Evolutionary conservation across 2,113 vertebrate species (phyloP).

Genomic region (Centropus bengalensis): DNA sequence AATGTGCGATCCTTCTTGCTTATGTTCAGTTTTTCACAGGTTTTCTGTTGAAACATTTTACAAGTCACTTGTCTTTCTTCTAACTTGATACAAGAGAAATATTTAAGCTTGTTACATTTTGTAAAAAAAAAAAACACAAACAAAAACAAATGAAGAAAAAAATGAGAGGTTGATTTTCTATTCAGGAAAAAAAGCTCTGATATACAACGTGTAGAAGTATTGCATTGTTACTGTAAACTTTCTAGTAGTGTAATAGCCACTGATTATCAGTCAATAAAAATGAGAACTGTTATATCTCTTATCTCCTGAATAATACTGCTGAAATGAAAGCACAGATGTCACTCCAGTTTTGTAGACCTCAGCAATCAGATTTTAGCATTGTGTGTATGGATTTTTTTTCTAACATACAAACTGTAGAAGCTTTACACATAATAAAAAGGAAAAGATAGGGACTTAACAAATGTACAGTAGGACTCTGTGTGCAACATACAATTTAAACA

Average conservation of each 20-base stretch:
- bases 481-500: conserved; percentile 62
- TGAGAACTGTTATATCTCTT: conserved; percentile 68
- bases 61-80: not conserved
- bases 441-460: conserved; percentile 50
- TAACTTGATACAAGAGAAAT: conserved; percentile 27
- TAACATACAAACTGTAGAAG: conserved; percentile 71
- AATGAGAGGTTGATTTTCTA: conserved; percentile 68
- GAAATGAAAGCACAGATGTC: conserved; percentile 82
- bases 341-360: conserved; percentile 84
- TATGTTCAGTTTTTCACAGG: not conserved
- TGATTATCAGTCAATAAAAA: conserved; percentile 65
- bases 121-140: conserved; percentile 4
- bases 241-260: conserved; percentile 78
- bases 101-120: conserved; percentile 54
- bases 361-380: conserved; percentile 63
- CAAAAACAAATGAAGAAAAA: conserved; percentile 7
- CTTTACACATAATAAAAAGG: conserved; percentile 50
- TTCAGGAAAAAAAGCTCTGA: conserved; percentile 70
- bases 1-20: not conserved
- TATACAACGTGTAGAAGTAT: conserved; percentile 61
- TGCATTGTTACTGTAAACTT: conserved; percentile 82
- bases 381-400: conserved; percentile 63
- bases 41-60: not conserved
- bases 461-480: conserved; percentile 62
- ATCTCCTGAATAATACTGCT: conserved; percentile 62